A percentile compares a stretch with the other conserved stretches of the same genome.
These are phyloP conservation scores for Pteropus rufus DNA, from an alignment of 2,797 vertebrate genomes.

Conservation along the genomic window DNA sequence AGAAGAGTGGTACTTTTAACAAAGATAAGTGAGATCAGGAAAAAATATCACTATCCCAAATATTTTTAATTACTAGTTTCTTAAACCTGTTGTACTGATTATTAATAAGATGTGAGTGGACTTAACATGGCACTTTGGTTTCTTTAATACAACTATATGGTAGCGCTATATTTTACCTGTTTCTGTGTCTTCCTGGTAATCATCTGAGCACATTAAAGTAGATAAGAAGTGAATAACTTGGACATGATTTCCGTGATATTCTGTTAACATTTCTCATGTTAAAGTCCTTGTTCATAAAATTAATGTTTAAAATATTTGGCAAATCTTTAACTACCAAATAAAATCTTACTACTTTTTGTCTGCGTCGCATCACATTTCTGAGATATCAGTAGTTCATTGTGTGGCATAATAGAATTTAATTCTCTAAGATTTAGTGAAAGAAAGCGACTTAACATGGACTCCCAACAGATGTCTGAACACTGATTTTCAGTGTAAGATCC, in stretches of 20 bases:
- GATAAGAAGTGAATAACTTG: background rate
- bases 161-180: background rate
- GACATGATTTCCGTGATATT: background rate
- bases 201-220: background rate
- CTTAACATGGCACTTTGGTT: background rate
- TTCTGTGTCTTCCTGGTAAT: background rate
- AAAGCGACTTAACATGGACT: background rate
- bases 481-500: background rate
- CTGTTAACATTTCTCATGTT: background rate
- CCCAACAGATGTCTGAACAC: slow-evolving; percentile 11
- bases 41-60: background rate
- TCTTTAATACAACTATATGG: slow-evolving; percentile 31
- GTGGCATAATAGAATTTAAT: background rate
- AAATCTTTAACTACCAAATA: slow-evolving; percentile 3
- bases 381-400: slow-evolving; percentile 20
- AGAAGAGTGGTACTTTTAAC: background rate
- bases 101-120: slow-evolving; percentile 47
- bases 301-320: slow-evolving; percentile 4
- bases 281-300: background rate
- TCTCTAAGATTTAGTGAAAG: slow-evolving; percentile 26
- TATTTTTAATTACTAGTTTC: background rate
- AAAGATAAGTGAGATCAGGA: background rate
- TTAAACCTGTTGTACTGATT: slow-evolving; percentile 36
- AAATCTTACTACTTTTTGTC: slow-evolving; percentile 41
- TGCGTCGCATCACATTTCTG: background rate